Conservation (phyloP, 2,888 invertebrate species). For the Papilio gigon region DNA sequence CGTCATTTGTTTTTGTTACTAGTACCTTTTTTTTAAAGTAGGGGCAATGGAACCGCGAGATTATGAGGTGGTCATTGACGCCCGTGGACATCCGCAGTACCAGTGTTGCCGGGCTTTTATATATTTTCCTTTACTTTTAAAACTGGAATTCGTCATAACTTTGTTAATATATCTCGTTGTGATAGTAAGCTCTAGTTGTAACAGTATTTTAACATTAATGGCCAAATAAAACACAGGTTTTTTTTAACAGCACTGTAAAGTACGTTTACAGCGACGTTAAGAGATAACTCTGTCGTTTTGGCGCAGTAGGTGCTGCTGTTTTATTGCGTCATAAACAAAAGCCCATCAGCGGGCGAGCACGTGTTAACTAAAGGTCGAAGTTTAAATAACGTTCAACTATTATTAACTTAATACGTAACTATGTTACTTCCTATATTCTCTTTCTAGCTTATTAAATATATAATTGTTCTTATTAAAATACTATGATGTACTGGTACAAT, state of each 20-base stretch:
- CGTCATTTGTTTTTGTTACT: no score
- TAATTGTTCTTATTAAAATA: no score
- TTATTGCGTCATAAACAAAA: constrained; percentile 26
- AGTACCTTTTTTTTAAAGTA: no score
- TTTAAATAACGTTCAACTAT: constrained; percentile 20
- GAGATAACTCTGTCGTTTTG: constrained; percentile 24
- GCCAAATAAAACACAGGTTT: constrained; percentile 20
- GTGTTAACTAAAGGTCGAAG: constrained; percentile 21
- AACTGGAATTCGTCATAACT: background rate
- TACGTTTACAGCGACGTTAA: constrained; percentile 12
- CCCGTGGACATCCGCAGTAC: no score
- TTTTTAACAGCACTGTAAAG: constrained; percentile 11
- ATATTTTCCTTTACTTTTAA: no score
- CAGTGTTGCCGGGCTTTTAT: no score
- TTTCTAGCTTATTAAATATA: no score
- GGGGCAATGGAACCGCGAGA: no score
- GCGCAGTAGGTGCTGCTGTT: constrained; percentile 22
- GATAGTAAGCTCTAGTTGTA: background rate
- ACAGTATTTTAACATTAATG: constrained; percentile 7
- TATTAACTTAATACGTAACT: background rate
- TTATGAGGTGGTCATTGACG: no score
- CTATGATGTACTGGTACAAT: no score
- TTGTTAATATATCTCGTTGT: background rate
- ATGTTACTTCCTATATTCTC: background rate
- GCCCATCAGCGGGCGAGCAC: constrained; percentile 21